Percentiles rank a stretch among this genome's conserved stretches.
phyloP scores from a whole-genome alignment of 1,140 invertebrate species.

The Penaeus japonicus region DNA sequence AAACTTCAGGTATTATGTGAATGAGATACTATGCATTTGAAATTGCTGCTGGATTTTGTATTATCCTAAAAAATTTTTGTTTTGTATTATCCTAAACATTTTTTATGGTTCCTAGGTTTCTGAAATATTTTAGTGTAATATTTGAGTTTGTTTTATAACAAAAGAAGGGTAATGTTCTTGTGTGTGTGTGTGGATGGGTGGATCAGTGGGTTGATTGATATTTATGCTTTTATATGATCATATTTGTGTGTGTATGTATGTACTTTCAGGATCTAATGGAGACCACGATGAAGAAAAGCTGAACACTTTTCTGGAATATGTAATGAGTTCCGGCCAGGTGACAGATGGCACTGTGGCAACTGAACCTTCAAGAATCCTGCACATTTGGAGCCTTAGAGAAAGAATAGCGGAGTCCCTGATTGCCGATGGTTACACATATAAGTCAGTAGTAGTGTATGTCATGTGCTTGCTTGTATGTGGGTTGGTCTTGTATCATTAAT shows the following conservation, averaged over 20 bases:
- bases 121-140: too few species aligned
- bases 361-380: conserved; percentile 71
- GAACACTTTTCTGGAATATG: conserved; percentile 76
- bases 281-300: conserved; percentile 89
- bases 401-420: conserved; percentile 82
- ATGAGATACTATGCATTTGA: not conserved
- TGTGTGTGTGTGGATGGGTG: too few species aligned
- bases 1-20: conserved; percentile 76
- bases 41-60: not conserved
- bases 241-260: not conserved
- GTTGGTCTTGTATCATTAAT: too few species aligned
- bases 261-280: conserved; percentile 48
- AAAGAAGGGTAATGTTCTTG: too few species aligned
- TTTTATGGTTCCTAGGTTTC: too few species aligned
- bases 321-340: conserved; percentile 76
- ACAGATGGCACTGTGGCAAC: conserved; percentile 83
- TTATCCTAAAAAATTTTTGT: too few species aligned
- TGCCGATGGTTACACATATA: conserved; percentile 89
- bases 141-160: too few species aligned
- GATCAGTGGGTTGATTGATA: too few species aligned
- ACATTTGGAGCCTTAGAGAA: conserved; percentile 86
- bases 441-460: conserved; percentile 63
- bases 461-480: too few species aligned
- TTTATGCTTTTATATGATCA: conserved; percentile 8
- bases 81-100: too few species aligned